Base-by-base conservation (phyloP, 2,797 vertebrate species). In the Furcifer pardalis region DNA sequence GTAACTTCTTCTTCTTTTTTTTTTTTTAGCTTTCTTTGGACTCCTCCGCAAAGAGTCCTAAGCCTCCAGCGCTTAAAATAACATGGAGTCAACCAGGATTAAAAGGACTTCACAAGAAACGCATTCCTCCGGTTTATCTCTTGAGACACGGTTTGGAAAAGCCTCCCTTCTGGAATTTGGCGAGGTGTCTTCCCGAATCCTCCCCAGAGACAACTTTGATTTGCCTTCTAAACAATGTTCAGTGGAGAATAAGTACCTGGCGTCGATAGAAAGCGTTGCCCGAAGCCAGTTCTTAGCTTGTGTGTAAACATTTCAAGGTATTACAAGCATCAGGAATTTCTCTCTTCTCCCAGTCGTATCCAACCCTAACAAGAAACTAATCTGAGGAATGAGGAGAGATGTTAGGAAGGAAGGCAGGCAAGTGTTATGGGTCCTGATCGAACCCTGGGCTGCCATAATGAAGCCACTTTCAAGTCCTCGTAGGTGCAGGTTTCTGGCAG, bases 301-400 rank as follows among this genome's bases (percentile, higher is more conserved):
- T n/a, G 62, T 68, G 62, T 66, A 76, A 83, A 59, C 46, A 77
- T 83, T 83, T 77, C 82, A 76, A 68, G 66, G 62, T 12, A 1
- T 9, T n/a, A 56, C 76, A 35, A 83, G 8, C 17, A n/a, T 83
- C 81, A 56, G 30, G 35, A 49, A 40, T 15, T n/a, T 15, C n/a
- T 25, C 40, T 7, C n/a, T 2, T 3, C 32, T 68, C n/a, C n/a
- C n/a, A n/a, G n/a, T n/a, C n/a, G n/a, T n/a, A n/a, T n/a, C n/a
- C 68, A 72, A 52, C 7, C n/a, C 17, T 19, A 15, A 74, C 44
- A 40, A 60, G 80, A 62, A 60, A 35, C 4, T 9, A 19, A 1
- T 17, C 4, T 17, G 13, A 42, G 23, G 46, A 27, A 2, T n/a
- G n/a, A n/a, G n/a, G n/a, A n/a, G n/a, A n/a, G n/a, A n/a, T n/a